Evolutionary conservation across 2,797 vertebrate species (phyloP).

Genomic region (Gymnoscopelus braueri): DNA sequence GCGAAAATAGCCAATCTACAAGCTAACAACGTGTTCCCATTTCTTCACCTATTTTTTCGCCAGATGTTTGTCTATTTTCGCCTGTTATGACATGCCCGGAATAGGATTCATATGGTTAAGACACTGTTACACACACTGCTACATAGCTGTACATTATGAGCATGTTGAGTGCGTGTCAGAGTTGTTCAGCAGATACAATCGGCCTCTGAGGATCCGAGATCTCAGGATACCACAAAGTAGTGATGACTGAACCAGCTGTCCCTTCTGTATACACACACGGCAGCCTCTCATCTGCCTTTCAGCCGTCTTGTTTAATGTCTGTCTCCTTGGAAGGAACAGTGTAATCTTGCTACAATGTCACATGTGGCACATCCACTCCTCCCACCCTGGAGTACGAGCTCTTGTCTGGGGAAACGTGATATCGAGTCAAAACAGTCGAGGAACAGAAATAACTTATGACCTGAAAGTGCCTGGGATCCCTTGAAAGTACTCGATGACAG

Average conservation of each 20-base stretch:
- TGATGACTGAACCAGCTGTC: conserved; percentile 78
- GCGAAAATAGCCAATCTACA: no score
- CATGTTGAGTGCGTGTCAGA: conserved; percentile 19
- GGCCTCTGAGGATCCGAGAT: conserved; percentile 37
- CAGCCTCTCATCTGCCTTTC: conserved; percentile 57
- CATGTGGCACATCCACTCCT: conserved; percentile 54
- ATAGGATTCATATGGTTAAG: no score
- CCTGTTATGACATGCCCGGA: no score
- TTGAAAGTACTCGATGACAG: conserved; percentile 55
- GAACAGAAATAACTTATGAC: conserved; percentile 63
- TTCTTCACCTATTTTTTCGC: no score
- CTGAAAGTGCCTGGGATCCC: conserved; percentile 51
- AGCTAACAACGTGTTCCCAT: no score
- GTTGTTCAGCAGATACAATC: conserved; percentile 41
- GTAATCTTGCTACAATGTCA: conserved; percentile 71
- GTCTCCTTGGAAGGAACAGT: conserved; percentile 56
- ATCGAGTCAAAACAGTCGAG: conserved; percentile 67
- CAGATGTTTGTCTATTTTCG: no score
- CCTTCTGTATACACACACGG: conserved; percentile 50
- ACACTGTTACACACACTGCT: no score
- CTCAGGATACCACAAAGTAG: conserved; percentile 39
- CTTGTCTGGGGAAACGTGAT: conserved; percentile 67
- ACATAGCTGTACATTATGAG: conserved; percentile 22
- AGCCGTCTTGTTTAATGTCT: conserved; percentile 63
- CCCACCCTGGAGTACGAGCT: conserved; percentile 42